These are phyloP conservation scores for Callimico goeldii DNA, from an alignment of 2,797 vertebrate species.

Conservation along the genomic window DNA sequence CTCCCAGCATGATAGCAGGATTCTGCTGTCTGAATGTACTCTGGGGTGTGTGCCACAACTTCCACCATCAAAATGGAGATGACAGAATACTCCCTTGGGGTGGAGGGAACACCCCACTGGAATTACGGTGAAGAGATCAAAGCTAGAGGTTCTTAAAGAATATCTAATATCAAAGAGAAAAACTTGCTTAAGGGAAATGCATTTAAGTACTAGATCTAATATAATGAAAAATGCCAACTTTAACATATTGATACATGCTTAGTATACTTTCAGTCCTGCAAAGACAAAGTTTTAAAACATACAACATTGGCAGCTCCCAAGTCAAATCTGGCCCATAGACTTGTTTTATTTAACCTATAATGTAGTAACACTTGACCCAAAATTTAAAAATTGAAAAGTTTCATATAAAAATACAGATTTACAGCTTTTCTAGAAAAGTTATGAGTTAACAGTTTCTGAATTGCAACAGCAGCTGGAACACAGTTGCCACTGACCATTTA, in stretches of 20 bases:
- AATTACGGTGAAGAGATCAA: background rate
- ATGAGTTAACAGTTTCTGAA: background rate
- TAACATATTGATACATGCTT: background rate
- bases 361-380: background rate
- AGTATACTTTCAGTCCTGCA: background rate
- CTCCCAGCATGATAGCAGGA: background rate
- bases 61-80: background rate
- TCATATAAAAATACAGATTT: constrained; percentile 15
- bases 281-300: background rate
- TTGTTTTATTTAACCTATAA: background rate
- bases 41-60: background rate
- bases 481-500: background rate
- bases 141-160: background rate
- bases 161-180: constrained; percentile 22
- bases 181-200: background rate
- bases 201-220: background rate
- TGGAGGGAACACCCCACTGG: background rate
- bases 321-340: background rate
- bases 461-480: background rate
- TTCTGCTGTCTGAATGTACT: background rate
- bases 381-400: background rate
- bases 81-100: background rate
- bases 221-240: background rate
- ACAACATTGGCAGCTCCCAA: background rate
- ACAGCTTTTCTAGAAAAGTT: background rate